phyloP scores from a whole-genome alignment of 1,140 invertebrate genomes.

The Zaprionus inermis region DNA sequence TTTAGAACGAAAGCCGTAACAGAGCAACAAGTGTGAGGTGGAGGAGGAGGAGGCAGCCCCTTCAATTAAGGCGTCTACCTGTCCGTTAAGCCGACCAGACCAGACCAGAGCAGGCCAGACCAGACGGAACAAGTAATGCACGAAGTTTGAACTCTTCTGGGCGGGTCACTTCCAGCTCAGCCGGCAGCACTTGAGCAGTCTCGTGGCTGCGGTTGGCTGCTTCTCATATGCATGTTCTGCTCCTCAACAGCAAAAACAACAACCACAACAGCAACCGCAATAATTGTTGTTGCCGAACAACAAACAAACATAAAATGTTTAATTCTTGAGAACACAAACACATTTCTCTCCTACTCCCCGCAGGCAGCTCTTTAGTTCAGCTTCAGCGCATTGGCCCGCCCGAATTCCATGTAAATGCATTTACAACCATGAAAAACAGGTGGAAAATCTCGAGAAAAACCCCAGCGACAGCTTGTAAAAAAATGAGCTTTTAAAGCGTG shows the following conservation, averaged over 20 bases:
- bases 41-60: background rate
- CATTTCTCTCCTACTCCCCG: constrained; percentile 20
- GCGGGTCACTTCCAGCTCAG: constrained; percentile 60
- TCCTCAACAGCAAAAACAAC: constrained; percentile 1
- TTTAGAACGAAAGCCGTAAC: constrained; percentile 17
- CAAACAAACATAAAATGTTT: constrained; percentile 48
- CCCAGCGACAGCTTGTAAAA: background rate
- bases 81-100: constrained; percentile 35
- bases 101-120: background rate
- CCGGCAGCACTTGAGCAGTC: constrained; percentile 11
- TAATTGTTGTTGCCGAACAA: constrained; percentile 40
- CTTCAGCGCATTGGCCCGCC: constrained; percentile 36
- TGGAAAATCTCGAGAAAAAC: constrained; percentile 11
- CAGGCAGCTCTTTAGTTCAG: constrained; percentile 45
- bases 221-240: constrained; percentile 23
- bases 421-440: constrained; percentile 20
- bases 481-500: background rate
- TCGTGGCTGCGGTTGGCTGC: constrained; percentile 53
- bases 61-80: constrained; percentile 62
- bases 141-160: constrained; percentile 62
- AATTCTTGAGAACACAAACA: constrained; percentile 68
- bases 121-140: constrained; percentile 44
- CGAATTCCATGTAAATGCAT: constrained; percentile 50
- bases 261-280: constrained; percentile 18
- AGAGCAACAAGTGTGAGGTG: background rate